Evolutionary conservation across 2,113 vertebrate species (phyloP).

Genomic region (Lanius ludovicianus): DNA sequence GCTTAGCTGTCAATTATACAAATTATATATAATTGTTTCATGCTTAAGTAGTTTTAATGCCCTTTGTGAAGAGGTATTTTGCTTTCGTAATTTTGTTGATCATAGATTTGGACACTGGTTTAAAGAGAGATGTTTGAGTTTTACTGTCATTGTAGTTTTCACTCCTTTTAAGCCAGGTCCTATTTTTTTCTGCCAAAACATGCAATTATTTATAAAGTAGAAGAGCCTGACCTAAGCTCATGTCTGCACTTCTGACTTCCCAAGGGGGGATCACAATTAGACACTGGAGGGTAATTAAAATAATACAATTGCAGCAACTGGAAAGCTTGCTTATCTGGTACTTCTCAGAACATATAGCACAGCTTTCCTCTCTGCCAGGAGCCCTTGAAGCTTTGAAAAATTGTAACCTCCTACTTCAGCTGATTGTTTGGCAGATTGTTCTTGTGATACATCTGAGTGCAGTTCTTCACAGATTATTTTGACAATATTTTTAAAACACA

Average conservation of each 20-base stretch:
- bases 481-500: neutral
- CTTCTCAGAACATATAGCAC: neutral
- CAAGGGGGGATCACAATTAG: neutral
- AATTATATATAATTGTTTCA: neutral
- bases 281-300: slow-evolving; percentile 27
- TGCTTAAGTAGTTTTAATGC: neutral
- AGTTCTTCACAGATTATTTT: neutral
- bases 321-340: slow-evolving; percentile 4
- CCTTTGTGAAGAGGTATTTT: neutral
- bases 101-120: neutral
- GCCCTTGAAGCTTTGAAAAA: slow-evolving; percentile 13
- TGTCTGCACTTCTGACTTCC: neutral
- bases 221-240: neutral
- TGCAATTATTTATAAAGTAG: neutral
- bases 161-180: neutral
- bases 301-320: neutral
- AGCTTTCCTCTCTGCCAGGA: slow-evolving; percentile 8
- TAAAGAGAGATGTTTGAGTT: neutral
- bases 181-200: neutral
- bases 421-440: slow-evolving; percentile 31
- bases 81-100: neutral
- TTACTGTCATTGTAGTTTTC: neutral
- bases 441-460: neutral
- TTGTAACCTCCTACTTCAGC: slow-evolving; percentile 55
- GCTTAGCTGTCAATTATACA: neutral